Percentiles rank a stretch among this genome's conserved stretches.
Conservation (phyloP, 2,113 vertebrate genomes). For the Herpailurus yagouaroundi region DNA sequence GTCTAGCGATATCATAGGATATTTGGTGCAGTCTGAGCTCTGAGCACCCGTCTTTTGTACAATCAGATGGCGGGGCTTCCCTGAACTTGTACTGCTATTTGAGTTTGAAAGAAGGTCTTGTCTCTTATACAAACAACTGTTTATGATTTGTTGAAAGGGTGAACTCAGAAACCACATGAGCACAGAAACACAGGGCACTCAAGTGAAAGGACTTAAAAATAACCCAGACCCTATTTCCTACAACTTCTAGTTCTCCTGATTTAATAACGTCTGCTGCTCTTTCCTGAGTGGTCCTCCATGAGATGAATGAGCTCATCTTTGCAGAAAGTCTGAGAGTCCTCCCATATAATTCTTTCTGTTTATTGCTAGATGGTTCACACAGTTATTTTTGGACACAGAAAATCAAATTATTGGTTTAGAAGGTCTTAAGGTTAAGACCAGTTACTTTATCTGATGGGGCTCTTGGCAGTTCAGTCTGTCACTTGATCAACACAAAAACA, state of each 20-base stretch:
- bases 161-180: background rate
- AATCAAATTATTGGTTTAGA: constrained; percentile 11
- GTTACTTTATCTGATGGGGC: background rate
- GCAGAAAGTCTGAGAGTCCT: background rate
- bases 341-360: background rate
- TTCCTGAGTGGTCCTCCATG: background rate
- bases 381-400: background rate
- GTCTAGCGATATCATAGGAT: background rate
- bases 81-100: background rate
- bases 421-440: background rate
- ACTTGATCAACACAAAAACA: background rate
- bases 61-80: background rate
- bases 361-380: background rate
- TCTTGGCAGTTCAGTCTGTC: background rate
- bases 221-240: background rate
- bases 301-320: background rate
- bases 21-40: background rate
- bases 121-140: background rate
- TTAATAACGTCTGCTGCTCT: background rate
- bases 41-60: background rate
- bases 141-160: constrained; percentile 12
- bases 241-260: background rate
- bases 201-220: background rate
- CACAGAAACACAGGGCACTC: background rate
- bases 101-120: constrained; percentile 6